Percentiles rank a stretch among this genome's conserved stretches.
Conservation (phyloP, 2,797 vertebrate genomes). For the Epinephelus malabaricus region DNA sequence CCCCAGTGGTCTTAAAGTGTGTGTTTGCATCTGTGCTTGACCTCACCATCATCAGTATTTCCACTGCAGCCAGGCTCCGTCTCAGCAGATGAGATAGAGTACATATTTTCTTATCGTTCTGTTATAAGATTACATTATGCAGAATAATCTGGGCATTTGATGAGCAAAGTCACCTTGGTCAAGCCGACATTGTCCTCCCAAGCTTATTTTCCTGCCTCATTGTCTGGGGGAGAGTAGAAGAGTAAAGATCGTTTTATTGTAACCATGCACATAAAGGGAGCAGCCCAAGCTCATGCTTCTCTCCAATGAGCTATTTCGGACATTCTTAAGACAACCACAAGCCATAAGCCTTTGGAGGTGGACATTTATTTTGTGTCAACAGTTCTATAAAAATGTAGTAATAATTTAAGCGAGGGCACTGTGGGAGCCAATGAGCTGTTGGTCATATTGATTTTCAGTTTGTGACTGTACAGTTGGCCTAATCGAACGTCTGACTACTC, state of each 20-base stretch:
- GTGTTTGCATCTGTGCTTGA: constrained; percentile 35
- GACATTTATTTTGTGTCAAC: neutral
- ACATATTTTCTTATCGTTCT: neutral
- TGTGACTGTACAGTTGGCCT: neutral
- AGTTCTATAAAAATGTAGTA: neutral
- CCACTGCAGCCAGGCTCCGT: neutral
- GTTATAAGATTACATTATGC: constrained; percentile 7
- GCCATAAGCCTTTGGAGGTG: neutral
- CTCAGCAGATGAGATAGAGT: neutral
- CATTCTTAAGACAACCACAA: neutral
- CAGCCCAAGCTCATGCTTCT: neutral
- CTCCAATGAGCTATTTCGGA: constrained; percentile 3
- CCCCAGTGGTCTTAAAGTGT: neutral
- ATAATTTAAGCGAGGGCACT: neutral
- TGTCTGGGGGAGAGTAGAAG: constrained; percentile 2
- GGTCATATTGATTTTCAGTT: neutral
- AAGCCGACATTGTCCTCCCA: neutral
- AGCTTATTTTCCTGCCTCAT: constrained; percentile 2
- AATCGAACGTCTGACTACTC: too few relatives aligned
- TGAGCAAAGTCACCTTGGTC: constrained; percentile 22
- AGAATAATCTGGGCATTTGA: neutral
- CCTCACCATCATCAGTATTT: constrained; percentile 5
- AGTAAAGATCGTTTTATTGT: constrained; percentile 11
- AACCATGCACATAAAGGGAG: neutral
- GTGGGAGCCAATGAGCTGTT: neutral